phyloP scores from a whole-genome alignment of 2,113 vertebrate genomes.

The Bungarus multicinctus region DNA sequence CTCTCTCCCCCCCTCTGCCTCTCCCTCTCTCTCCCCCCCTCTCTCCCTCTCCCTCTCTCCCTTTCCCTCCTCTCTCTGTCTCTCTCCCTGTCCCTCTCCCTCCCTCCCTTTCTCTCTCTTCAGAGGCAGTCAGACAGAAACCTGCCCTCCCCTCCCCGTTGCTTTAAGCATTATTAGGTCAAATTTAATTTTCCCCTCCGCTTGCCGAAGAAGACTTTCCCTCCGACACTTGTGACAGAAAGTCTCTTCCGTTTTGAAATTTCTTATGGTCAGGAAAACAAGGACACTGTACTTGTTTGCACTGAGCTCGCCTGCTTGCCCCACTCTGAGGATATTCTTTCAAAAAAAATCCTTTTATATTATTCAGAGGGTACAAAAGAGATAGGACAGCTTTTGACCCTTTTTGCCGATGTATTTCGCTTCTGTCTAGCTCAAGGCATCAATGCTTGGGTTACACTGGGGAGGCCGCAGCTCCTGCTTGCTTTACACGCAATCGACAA shows the following conservation, averaged over 20 bases:
- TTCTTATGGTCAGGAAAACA: slow-evolving; percentile 5
- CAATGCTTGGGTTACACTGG: neutral
- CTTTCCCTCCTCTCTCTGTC: neutral
- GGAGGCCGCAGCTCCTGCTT: neutral
- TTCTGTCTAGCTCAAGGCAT: neutral
- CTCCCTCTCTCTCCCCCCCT: no score
- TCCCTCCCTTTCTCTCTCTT: neutral
- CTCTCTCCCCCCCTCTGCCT: neutral
- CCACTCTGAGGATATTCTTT: neutral
- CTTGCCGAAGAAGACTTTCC: slow-evolving; percentile 17
- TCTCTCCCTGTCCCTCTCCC: no score
- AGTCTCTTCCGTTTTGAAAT: slow-evolving; percentile 6
- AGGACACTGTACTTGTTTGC: neutral
- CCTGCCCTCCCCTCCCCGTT: neutral
- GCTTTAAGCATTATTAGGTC: slow-evolving; percentile 3
- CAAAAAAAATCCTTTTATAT: slow-evolving; percentile 4
- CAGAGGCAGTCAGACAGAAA: slow-evolving; percentile 34
- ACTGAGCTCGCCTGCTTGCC: neutral
- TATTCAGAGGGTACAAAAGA: neutral
- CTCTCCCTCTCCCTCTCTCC: neutral
- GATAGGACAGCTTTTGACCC: neutral
- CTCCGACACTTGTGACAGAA: slow-evolving; percentile 40
- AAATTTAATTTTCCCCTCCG: slow-evolving; percentile 36
- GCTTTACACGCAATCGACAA: neutral
- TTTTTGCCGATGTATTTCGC: neutral